Percentiles rank a stretch among this genome's conserved stretches.
Conservation (phyloP, 2,888 invertebrate genomes). For the Prosopocoilus inquinatus region DNA sequence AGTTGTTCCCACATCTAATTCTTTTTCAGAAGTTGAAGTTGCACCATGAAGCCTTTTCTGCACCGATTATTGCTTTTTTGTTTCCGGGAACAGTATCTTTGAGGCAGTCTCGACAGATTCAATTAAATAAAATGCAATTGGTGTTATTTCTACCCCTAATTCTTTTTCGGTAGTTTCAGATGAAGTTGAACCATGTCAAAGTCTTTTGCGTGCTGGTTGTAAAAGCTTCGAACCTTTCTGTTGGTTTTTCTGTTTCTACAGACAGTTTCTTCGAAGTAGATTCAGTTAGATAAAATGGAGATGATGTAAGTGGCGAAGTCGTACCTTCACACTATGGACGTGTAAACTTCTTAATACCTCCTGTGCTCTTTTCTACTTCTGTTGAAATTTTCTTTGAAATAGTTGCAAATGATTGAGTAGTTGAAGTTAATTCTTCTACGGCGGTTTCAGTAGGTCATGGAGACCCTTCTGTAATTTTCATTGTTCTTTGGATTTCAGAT, state of each 20-base stretch:
- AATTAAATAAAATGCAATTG: not conserved
- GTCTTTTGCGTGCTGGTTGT: not conserved
- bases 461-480: too few species aligned
- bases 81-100: too few species aligned
- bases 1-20: too few species aligned
- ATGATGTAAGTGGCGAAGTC: not conserved
- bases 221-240: not conserved
- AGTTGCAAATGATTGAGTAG: slow-evolving; percentile 6
- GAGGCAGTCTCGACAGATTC: too few species aligned
- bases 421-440: not conserved
- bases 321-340: not conserved
- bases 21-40: too few species aligned
- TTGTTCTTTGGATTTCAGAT: too few species aligned
- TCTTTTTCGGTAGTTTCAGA: too few species aligned
- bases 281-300: not conserved
- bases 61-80: too few species aligned
- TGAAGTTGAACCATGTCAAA: not conserved
- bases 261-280: not conserved
- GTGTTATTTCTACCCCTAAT: not conserved
- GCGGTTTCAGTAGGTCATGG: too few species aligned
- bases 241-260: not conserved
- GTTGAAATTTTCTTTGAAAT: slow-evolving; percentile 13
- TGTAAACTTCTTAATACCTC: slow-evolving; percentile 10
- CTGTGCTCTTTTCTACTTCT: slow-evolving; percentile 15
- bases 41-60: too few species aligned